A percentile compares a stretch with the other conserved stretches of the same genome.
Conservation (phyloP, 2,113 vertebrate genomes). For the Ondatra zibethicus region DNA sequence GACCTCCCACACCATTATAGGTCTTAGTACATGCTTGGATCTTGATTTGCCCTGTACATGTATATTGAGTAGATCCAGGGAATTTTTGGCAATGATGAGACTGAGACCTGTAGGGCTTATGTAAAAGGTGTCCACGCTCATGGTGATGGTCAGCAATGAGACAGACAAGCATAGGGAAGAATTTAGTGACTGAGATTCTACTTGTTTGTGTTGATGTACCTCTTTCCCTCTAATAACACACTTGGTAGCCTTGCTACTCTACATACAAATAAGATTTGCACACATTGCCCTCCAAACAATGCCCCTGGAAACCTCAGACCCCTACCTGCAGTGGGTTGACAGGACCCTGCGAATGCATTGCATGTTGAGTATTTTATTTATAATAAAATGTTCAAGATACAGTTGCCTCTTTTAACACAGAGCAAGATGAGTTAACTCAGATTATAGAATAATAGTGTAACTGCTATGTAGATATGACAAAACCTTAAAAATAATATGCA, state of each 20-base stretch:
- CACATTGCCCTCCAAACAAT: not conserved
- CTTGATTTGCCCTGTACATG: not conserved
- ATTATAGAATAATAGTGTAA: not conserved
- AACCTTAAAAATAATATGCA: not conserved
- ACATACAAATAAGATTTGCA: too few species aligned
- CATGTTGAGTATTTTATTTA: not conserved
- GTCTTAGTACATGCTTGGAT: not conserved
- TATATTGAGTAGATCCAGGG: not conserved
- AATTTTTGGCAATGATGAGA: not conserved
- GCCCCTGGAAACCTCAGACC: too few species aligned
- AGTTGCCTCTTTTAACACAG: not conserved
- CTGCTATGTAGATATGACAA: not conserved
- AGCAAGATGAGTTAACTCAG: conserved; percentile 21
- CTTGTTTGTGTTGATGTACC: not conserved
- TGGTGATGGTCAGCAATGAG: not conserved
- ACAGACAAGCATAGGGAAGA: not conserved
- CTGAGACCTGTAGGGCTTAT: not conserved
- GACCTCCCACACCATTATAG: too few species aligned
- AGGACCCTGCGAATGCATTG: not conserved
- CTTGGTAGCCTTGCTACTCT: not conserved
- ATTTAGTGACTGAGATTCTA: not conserved
- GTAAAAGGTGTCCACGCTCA: not conserved
- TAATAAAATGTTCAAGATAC: not conserved
- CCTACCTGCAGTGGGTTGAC: not conserved
- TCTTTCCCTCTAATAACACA: not conserved